Evolutionary conservation across 2,888 invertebrate genomes (phyloP), one percentile per base, ranked within the genome.

Genomic region (Morpho helenor): DNA sequence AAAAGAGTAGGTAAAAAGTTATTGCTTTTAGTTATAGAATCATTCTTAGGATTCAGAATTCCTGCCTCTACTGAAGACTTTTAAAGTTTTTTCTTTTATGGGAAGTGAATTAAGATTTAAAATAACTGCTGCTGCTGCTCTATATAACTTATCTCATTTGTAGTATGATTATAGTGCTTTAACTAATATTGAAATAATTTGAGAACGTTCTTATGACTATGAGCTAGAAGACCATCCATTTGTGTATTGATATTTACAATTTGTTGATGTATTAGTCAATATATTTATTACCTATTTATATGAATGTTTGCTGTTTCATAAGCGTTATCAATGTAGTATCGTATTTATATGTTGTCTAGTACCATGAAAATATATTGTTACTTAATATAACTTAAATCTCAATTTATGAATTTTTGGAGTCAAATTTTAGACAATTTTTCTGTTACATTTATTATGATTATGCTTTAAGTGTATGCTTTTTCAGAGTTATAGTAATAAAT

Each of bases 391-490:
- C 40, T 52, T 53, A n/a, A 53, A 54, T 43, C 54, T 47, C 45
- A 52, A 16, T 55, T 58, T 52, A 58, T 56, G 55, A 58, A 58
- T 47, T 47, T 51, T 51, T 43, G 23, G 8, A 53, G 42, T 43
- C 44, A 42, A 52, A 39, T 23, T 52, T 31, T 52, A 52, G 9
- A 49, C 31, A 31, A 31, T 31, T 1, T 31, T 31, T 31, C 3
- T 52, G 42, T 49, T 53, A 43, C 42, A 59, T 22, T 16, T 41
- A 22, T 52, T 16, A 64, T 61, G 66, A 16, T 54, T 64, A 64
- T 61, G 66, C 67, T 62, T 68, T 67, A 65, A 60, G 52, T 68
- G 67, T 68, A 69, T 65, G 66, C 67, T 64, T 73, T 66, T 41
- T 48, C 7, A 47, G 48, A 54, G 53, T 47, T 48, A 66, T 62